Evolutionary conservation across 1,140 invertebrate genomes (phyloP).

Genomic region (Rhysida immarginata): DNA sequence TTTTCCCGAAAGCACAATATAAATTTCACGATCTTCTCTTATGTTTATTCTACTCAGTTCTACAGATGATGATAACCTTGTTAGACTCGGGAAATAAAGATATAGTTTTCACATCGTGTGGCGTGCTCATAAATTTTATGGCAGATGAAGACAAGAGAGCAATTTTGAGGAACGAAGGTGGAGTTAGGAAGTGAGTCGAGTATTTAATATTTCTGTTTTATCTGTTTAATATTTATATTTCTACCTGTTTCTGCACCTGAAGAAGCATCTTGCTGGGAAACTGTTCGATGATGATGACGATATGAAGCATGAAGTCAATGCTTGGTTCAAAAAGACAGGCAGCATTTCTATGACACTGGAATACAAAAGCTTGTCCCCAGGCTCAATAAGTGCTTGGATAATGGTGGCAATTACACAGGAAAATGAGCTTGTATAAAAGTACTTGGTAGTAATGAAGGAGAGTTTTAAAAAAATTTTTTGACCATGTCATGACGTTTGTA

Average conservation of each 20-base stretch:
- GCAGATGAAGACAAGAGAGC: conserved; percentile 40
- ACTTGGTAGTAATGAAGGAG: too few relatives aligned
- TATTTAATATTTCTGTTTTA: neutral
- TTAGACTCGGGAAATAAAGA: conserved; percentile 38
- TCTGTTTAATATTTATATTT: neutral
- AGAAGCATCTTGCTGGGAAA: too few relatives aligned
- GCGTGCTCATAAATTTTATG: conserved; percentile 53
- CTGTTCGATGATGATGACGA: too few relatives aligned
- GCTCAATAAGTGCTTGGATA: too few relatives aligned
- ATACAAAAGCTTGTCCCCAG: too few relatives aligned
- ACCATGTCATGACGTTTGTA: too few relatives aligned
- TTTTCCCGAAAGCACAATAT: neutral
- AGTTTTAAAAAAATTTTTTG: too few relatives aligned
- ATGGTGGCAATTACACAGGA: too few relatives aligned
- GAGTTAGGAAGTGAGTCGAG: conserved; percentile 29
- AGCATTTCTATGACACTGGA: too few relatives aligned
- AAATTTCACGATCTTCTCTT: neutral
- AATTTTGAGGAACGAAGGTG: conserved; percentile 34
- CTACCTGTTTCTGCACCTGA: neutral
- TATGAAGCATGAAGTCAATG: too few relatives aligned
- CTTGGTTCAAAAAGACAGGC: too few relatives aligned
- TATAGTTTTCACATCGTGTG: conserved; percentile 42
- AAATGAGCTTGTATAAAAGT: too few relatives aligned
- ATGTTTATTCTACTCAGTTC: conserved; percentile 27
- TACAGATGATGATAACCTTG: conserved; percentile 34